Evolutionary conservation across 2,888 invertebrate genomes (phyloP).

Genomic region (Autographa gamma): DNA sequence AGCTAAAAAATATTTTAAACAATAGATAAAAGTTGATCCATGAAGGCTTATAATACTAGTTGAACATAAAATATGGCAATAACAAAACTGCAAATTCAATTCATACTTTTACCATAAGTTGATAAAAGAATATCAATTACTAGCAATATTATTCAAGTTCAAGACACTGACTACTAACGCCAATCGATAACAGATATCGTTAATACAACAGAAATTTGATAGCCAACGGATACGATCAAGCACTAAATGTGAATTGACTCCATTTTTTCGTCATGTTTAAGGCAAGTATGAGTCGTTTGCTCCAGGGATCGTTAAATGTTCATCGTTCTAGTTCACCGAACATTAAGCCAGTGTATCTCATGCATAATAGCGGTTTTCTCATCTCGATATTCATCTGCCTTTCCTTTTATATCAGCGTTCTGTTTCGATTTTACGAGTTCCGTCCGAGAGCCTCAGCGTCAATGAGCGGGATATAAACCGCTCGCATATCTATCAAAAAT

Average conservation of each 20-base stretch:
- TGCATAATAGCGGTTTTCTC: conserved; percentile 81
- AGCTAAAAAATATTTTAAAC: no score
- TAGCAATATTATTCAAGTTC: not conserved
- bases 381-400: conserved; percentile 84
- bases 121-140: not conserved
- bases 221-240: conserved; percentile 15
- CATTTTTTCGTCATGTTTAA: conserved; percentile 10
- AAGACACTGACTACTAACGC: not conserved
- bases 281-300: conserved; percentile 8
- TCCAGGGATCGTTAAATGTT: conserved; percentile 41
- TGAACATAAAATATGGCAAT: not conserved
- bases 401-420: conserved; percentile 81
- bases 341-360: conserved; percentile 64
- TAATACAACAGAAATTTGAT: not conserved
- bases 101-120: not conserved
- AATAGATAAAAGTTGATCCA: not conserved
- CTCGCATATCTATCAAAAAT: conserved; percentile 63
- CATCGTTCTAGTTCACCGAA: conserved; percentile 48
- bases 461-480: conserved; percentile 75
- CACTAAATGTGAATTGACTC: not conserved
- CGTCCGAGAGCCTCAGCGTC: conserved; percentile 75
- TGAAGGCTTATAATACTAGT: no score
- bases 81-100: not conserved
- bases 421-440: conserved; percentile 85
- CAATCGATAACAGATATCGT: conserved; percentile 7